Evolutionary conservation across 2,797 vertebrate genomes (phyloP), one percentile per base, ranked within the genome.

Genomic region (Chaetophractus vellerosus): DNA sequence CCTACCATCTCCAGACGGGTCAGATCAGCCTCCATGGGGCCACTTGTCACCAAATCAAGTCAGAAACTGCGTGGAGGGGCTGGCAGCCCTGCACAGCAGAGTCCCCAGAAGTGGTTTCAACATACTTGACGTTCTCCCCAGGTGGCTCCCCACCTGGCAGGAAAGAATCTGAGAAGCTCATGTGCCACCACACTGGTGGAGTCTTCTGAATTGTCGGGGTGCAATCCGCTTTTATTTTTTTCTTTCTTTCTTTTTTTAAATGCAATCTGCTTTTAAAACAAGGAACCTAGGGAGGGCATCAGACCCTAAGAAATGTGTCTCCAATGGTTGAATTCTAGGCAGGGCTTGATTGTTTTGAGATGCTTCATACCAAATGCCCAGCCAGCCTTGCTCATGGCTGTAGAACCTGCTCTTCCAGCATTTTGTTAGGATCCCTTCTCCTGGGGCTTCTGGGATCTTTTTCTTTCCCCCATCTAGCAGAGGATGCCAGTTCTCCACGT

Each of bases 1-100:
- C 87, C 74, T 74, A 8, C 90, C 36, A 21, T 79, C 88, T 90
- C 92, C 50, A 87, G 66, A 89, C 93, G 0, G 45, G 90, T 97
- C 82, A 85, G 90, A 86, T 94, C 93, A 96, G 90, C 81, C 38
- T 93, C 59, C 0, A 8, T 9, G 3, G 71, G 66, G 66, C 33
- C 28, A 41, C 74, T 71, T 38, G 72, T 45, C 85, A 79, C 59
- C 63, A 6, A 92, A 52, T 66, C 72, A 85, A 33, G 48, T 50
- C 63, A 61, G 59, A 61, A 74, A 63, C 59, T 7, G 0, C 4
- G 16, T 28, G 72, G 48, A 41, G 9, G 75, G 55, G n/a, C 45
- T 57, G 61, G 64, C 1, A 9, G 52, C 41, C 9, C n/a, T 26
- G 3, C 14, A 4, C 21, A 33, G 0, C 6, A 0, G 57, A 71